phyloP scores from a whole-genome alignment of 2,113 vertebrate species.

The Neolamprologus modestus region DNA sequence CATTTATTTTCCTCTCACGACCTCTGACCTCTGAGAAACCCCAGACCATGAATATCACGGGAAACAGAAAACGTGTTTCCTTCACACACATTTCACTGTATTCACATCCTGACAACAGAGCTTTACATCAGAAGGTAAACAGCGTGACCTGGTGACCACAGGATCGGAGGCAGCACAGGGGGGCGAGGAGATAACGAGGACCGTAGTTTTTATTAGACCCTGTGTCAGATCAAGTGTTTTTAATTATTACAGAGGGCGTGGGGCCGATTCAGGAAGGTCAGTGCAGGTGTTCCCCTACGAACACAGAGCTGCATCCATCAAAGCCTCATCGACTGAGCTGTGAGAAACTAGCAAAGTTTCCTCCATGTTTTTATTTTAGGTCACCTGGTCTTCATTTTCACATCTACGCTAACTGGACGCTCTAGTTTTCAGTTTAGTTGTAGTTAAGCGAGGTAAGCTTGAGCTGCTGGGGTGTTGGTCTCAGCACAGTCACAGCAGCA shows the following conservation, averaged over 20 bases:
- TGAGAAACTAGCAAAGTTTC: background rate
- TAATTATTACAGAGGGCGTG: background rate
- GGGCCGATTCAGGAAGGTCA: fast-evolving
- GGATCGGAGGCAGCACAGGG: fast-evolving
- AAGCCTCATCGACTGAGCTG: background rate
- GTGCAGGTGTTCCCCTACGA: background rate
- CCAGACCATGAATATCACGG: background rate
- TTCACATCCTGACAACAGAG: background rate
- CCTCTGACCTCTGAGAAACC: background rate
- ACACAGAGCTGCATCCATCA: background rate
- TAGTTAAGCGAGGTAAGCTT: background rate
- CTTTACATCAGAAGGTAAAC: background rate
- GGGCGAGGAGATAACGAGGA: background rate
- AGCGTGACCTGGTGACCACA: fast-evolving
- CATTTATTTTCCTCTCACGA: fast-evolving
- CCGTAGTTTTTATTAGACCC: background rate
- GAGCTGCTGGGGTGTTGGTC: background rate
- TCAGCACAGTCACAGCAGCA: background rate
- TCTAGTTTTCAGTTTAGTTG: fast-evolving
- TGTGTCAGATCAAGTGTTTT: background rate
- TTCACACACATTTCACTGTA: background rate
- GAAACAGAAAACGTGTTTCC: background rate
- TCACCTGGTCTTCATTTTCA: background rate
- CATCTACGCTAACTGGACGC: fast-evolving
- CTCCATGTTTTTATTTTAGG: background rate